A percentile compares a stretch with the other conserved stretches of the same genome.
These are phyloP conservation scores for Heterotilapia buettikoferi DNA, from an alignment of 2,113 vertebrate genomes.

Conservation along the genomic window DNA sequence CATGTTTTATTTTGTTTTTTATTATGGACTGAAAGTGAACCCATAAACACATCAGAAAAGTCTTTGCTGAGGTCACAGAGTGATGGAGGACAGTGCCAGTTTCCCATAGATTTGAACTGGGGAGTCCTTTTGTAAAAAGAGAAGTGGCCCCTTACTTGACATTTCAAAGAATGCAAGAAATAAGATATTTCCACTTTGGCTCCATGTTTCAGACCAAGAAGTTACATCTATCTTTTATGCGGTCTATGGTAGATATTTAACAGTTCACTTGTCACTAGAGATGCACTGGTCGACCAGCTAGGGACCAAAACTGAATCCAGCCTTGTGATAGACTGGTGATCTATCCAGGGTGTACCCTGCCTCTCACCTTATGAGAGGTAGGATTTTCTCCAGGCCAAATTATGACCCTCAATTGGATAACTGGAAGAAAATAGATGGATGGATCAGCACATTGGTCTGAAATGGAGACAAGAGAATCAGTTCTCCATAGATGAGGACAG, in stretches of 20 bases:
- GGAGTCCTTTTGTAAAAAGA: background rate
- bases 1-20: background rate
- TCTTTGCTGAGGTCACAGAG: accelerated
- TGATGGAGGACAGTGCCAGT: background rate
- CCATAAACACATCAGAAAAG: background rate
- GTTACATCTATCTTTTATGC: background rate
- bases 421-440: background rate
- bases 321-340: background rate
- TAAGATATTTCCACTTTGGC: background rate
- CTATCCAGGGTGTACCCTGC: background rate
- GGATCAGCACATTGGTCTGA: background rate
- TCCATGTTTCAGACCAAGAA: background rate
- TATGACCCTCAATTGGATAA: background rate
- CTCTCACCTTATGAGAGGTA: background rate
- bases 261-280: background rate
- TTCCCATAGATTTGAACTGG: background rate
- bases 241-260: background rate
- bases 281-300: background rate
- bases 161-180: background rate
- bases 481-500: background rate
- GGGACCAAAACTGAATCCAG: background rate
- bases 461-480: background rate
- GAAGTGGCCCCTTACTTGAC: background rate
- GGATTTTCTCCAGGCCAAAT: background rate
- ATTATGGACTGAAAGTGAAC: background rate